These are phyloP conservation scores for Chaetogeoica ovagalla DNA, from an alignment of 2,888 invertebrate genomes.

Conservation along the genomic window DNA sequence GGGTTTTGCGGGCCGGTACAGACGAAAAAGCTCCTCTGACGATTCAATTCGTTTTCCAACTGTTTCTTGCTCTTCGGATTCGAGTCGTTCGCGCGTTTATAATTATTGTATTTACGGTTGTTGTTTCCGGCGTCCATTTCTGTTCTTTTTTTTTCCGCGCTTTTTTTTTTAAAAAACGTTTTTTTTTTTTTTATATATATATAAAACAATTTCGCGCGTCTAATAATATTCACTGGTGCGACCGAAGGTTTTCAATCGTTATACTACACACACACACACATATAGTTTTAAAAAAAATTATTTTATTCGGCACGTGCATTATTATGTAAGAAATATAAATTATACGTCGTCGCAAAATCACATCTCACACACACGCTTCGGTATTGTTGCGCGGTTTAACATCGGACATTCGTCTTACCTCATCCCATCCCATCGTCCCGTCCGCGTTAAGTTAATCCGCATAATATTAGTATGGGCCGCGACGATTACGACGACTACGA, in stretches of 20 bases:
- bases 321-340: too few relatives aligned
- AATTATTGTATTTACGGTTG: slow-evolving; percentile 6
- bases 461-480: neutral
- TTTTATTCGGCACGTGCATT: too few relatives aligned
- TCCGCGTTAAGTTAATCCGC: neutral
- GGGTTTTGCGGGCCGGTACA: neutral
- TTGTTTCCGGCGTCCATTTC: neutral
- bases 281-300: too few relatives aligned
- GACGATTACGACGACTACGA: neutral
- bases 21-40: slow-evolving; percentile 43
- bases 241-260: neutral
- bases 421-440: too few relatives aligned
- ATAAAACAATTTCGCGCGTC: neutral
- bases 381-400: too few relatives aligned
- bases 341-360: neutral
- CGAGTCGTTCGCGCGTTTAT: slow-evolving; percentile 10
- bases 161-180: neutral
- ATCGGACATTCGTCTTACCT: too few relatives aligned
- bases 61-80: slow-evolving; percentile 40
- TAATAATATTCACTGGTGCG: neutral
- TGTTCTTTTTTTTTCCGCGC: neutral
- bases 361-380: too few relatives aligned
- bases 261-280: too few relatives aligned
- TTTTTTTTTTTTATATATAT: neutral
- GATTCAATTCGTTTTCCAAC: slow-evolving; percentile 45